A percentile compares a stretch with the other conserved stretches of the same genome.
These are phyloP conservation scores for Eutrigla gurnardus DNA, from an alignment of 2,797 vertebrate genomes.

Conservation along the genomic window DNA sequence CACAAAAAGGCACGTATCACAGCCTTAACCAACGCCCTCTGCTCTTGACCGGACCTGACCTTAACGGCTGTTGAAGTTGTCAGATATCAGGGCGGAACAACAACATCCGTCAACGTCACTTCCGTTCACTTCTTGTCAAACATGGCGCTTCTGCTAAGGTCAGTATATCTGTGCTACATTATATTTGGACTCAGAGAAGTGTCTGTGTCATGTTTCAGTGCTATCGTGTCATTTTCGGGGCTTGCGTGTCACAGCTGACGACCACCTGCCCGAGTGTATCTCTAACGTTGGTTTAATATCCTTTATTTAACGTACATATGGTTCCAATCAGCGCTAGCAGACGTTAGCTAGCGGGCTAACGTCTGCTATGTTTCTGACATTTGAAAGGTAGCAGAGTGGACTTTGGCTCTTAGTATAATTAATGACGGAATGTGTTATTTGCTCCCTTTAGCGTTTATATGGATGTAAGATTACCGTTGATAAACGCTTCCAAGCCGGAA, in stretches of 20 bases:
- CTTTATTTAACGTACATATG: background rate
- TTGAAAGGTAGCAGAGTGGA: background rate
- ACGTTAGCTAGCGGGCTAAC: constrained; percentile 41
- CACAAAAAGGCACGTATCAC: no score
- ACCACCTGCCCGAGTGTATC: accelerated
- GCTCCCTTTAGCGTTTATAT: accelerated
- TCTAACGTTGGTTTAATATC: accelerated
- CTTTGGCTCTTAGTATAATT: background rate
- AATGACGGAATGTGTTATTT: accelerated
- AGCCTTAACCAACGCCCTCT: no score
- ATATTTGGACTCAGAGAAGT: accelerated
- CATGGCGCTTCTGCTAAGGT: constrained; percentile 88
- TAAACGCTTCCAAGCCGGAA: background rate
- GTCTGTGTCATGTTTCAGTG: accelerated
- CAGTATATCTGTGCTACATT: constrained; percentile 64
- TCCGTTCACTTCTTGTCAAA: constrained; percentile 66
- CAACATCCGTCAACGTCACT: constrained; percentile 69
- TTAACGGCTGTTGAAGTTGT: background rate
- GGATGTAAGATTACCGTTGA: no score
- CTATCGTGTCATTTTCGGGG: accelerated
- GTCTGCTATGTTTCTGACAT: background rate
- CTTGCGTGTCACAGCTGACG: accelerated
- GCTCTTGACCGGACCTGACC: constrained; percentile 16
- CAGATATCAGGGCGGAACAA: background rate
- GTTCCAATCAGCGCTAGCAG: constrained; percentile 5